Evolutionary conservation across 2,113 vertebrate genomes (phyloP), one percentile per base, ranked within the genome.

Genomic region (Eurystomus gularis): DNA sequence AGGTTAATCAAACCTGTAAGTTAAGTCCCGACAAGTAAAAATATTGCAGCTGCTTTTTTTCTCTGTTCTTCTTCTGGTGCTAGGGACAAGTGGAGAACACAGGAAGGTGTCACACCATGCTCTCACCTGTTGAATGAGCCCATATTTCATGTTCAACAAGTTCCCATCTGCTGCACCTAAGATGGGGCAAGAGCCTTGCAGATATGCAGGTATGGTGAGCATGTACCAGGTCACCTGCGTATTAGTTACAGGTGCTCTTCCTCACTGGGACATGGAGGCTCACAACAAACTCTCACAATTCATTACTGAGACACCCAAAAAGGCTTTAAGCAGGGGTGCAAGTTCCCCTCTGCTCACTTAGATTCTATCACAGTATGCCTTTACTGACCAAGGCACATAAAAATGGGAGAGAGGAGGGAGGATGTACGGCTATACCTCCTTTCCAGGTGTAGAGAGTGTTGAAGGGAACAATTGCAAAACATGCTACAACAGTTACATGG

Each of bases 261-360:
- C 0, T 0, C 37, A 60, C 6, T 21, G 14, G 14, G 25, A 13
- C 42, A 37, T 1, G 5, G 17, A 85, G 23, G 24, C 24, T n/a
- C n/a, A n/a, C n/a, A n/a, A n/a, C n/a, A n/a, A 55, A 6, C 21
- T 44, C 40, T 20, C 46, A n/a, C 39, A 49, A 37, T 37, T 58
- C 10, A 19, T 39, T 39, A 37, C 31, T 3, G 24, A 91, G 37
- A 61, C 48, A 52, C 33, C 51, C 11, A 31, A 18, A 70, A 86
- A 25, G 24, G 40, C 54, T 79, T 7, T 48, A 37, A 40, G 26
- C 2, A 73, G 13, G 26, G 37, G 7, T 66, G 62, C 9, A 58
- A n/a, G 17, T 26, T 65, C 35, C 17, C 20, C 20, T 54, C 26
- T 26, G 28, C 55, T 65, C 39, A 11, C 61, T 60, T 9, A 39